A percentile compares a stretch with the other conserved stretches of the same genome.
Evolutionary conservation across 2,113 vertebrate species (phyloP).

Genomic region (Ellobius talpinus): DNA sequence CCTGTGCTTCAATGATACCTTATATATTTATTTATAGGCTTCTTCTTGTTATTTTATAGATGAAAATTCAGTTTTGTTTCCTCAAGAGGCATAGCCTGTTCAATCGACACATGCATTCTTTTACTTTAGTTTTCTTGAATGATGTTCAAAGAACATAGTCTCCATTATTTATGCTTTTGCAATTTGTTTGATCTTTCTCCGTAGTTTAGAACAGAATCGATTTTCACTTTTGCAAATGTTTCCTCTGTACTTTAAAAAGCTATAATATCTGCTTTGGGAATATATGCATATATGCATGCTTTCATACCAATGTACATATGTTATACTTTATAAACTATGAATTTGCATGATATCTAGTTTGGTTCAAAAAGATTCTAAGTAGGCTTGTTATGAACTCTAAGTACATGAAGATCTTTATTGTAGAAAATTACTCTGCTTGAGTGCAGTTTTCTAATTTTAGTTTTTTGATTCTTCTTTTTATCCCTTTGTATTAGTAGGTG

Average conservation of each 20-base stretch:
- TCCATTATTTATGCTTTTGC: not conserved
- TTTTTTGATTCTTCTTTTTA: not conserved
- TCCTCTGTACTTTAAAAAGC: not conserved
- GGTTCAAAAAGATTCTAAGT: slow-evolving; percentile 16
- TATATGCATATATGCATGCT: slow-evolving; percentile 5
- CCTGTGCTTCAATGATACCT: not conserved
- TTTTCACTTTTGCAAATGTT: slow-evolving; percentile 43
- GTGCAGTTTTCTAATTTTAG: not conserved
- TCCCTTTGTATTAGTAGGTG: not conserved
- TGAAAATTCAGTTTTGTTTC: slow-evolving; percentile 12
- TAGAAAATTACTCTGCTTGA: slow-evolving; percentile 8
- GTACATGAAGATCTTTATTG: not conserved
- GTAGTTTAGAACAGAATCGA: not conserved
- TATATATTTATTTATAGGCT: not conserved
- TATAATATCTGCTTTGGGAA: slow-evolving; percentile 16
- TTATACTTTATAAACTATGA: slow-evolving; percentile 23
- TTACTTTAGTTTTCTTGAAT: slow-evolving; percentile 20
- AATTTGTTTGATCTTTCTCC: slow-evolving; percentile 36
- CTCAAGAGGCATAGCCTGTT: not conserved
- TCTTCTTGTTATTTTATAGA: not conserved
- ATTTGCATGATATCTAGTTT: slow-evolving; percentile 1
- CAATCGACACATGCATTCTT: not conserved
- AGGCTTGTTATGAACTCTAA: not conserved
- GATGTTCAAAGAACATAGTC: not conserved
- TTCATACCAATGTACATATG: not conserved